These are phyloP conservation scores for Bujurquina vittata DNA, from an alignment of 2,113 vertebrate species.

Conservation along the genomic window DNA sequence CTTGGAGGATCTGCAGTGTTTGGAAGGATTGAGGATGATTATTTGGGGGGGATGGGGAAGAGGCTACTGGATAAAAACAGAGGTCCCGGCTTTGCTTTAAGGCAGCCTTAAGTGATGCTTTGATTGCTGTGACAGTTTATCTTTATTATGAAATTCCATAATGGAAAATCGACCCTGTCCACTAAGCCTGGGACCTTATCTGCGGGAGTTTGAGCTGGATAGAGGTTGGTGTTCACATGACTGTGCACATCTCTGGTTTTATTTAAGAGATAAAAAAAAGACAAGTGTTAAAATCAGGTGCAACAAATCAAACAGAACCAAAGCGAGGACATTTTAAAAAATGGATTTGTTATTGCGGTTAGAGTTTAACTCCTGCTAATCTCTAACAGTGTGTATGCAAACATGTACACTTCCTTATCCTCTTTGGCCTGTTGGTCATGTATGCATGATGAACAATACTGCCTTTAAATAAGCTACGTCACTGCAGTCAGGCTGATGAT, in stretches of 20 bases:
- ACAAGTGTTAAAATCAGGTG: conserved; percentile 11
- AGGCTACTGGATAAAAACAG: conserved; percentile 50
- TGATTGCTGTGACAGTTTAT: conserved; percentile 77
- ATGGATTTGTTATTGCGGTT: neutral
- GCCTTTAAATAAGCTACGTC: conserved; percentile 25
- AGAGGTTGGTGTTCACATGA: conserved; percentile 2
- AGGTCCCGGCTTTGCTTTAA: conserved; percentile 58
- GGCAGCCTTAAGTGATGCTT: conserved; percentile 64
- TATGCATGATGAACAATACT: conserved; percentile 30
- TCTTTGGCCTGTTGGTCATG: conserved; percentile 17
- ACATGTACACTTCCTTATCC: neutral
- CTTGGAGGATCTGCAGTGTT: conserved; percentile 38
- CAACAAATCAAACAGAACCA: neutral
- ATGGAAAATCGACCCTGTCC: conserved; percentile 79
- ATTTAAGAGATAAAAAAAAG: conserved; percentile 37
- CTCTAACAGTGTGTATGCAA: neutral
- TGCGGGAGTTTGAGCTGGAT: conserved; percentile 33
- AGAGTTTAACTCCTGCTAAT: neutral
- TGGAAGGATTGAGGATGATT: conserved; percentile 52
- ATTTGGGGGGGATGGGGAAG: conserved; percentile 40
- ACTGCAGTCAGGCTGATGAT: conserved; percentile 41
- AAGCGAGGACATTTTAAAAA: neutral
- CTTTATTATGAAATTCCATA: conserved; percentile 79
- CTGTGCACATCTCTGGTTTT: conserved; percentile 14
- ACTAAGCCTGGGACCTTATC: conserved; percentile 64